Evolutionary conservation across 2,113 vertebrate species (phyloP).

Genomic region (Asarcornis scutulata): DNA sequence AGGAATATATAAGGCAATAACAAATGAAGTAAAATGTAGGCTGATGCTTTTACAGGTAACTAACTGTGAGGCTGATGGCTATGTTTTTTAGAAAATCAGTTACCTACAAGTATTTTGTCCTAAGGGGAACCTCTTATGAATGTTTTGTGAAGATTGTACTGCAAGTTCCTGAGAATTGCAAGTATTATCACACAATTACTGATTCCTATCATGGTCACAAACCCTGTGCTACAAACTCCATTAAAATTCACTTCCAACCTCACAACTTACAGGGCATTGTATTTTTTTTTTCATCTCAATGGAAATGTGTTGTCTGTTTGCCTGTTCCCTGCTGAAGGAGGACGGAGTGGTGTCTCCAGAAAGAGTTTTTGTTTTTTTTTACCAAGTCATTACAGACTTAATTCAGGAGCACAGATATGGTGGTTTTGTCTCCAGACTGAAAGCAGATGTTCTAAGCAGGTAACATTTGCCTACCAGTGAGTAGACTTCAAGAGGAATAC

Average conservation of each 20-base stretch:
- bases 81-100: conserved; percentile 9
- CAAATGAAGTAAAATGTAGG: not conserved
- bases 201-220: not conserved
- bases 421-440: not conserved
- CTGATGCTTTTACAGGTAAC: conserved; percentile 33
- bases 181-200: rapidly evolving
- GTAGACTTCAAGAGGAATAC: not conserved
- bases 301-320: not conserved
- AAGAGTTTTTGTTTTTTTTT: not conserved
- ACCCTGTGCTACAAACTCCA: not conserved
- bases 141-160: conserved; percentile 2
- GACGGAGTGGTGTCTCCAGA: not conserved
- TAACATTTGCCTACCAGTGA: not conserved
- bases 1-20: not conserved
- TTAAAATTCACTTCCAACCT: not conserved
- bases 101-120: not conserved
- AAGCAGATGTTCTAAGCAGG: not conserved
- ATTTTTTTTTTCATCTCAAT: not conserved
- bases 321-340: not conserved
- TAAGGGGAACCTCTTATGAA: conserved; percentile 13
- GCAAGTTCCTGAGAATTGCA: not conserved
- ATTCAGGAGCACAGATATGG: not conserved
- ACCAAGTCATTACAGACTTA: not conserved
- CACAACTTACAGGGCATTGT: not conserved
- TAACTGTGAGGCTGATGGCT: not conserved